phyloP scores from a whole-genome alignment of 2,113 vertebrate genomes.

The Shinisaurus crocodilurus region DNA sequence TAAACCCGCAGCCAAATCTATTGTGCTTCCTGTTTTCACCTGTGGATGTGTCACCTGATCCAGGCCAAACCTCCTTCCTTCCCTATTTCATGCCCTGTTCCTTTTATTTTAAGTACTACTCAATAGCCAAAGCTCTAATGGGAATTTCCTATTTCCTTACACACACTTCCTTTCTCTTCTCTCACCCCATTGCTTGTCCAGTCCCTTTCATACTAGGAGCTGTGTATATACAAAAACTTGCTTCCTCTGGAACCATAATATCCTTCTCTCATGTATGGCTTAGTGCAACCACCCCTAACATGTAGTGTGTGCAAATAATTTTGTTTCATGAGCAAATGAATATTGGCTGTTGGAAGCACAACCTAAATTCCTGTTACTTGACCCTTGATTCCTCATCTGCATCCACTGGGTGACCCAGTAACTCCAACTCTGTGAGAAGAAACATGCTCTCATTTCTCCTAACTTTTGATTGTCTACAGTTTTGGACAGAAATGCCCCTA shows the following conservation, averaged over 20 bases:
- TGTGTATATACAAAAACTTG: neutral
- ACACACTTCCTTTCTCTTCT: neutral
- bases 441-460: neutral
- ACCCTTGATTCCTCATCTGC: neutral
- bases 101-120: neutral
- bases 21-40: neutral
- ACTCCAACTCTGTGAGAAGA: neutral
- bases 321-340: neutral
- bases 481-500: neutral
- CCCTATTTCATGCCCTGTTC: neutral
- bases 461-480: neutral
- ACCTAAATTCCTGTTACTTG: neutral
- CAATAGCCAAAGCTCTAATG: neutral
- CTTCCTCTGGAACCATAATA: neutral
- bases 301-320: neutral
- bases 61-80: neutral
- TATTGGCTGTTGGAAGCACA: neutral
- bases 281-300: neutral
- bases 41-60: too few relatives aligned
- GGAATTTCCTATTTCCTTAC: neutral
- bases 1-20: neutral
- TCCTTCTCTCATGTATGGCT: neutral
- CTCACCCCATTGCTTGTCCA: neutral
- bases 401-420: neutral
- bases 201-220: neutral